These are phyloP conservation scores for Meleagris gallopavo DNA, from an alignment of 2,113 vertebrate genomes.

Conservation along the genomic window DNA sequence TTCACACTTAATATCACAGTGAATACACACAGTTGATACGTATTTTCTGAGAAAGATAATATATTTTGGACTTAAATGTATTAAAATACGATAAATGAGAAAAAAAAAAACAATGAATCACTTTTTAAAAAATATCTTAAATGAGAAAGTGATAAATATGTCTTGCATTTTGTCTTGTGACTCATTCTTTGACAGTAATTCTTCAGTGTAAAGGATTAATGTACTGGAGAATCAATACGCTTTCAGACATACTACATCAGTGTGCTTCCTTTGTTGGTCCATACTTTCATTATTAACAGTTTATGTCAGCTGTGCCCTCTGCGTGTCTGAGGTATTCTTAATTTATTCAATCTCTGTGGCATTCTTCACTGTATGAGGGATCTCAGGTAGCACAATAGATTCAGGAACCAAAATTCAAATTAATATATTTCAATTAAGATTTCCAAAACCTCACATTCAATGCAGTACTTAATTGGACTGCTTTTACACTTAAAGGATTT, in stretches of 20 bases:
- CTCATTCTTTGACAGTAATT: conserved; percentile 76
- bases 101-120: conserved; percentile 27
- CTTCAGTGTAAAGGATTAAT: conserved; percentile 73
- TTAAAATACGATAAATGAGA: conserved; percentile 21
- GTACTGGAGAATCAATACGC: conserved; percentile 76
- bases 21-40: background rate
- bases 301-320: conserved; percentile 67
- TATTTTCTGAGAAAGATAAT: background rate
- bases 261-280: conserved; percentile 64
- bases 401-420: conserved; percentile 29
- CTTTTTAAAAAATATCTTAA: background rate
- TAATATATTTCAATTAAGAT: background rate
- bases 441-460: background rate
- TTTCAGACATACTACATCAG: conserved; percentile 74
- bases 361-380: conserved; percentile 12
- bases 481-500: background rate
- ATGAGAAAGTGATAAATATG: conserved; percentile 31
- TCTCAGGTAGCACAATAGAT: conserved; percentile 33
- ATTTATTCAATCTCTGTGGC: conserved; percentile 65
- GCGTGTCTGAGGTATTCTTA: conserved; percentile 25
- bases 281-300: conserved; percentile 73
- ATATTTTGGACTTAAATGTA: background rate
- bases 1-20: background rate
- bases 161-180: conserved; percentile 68
- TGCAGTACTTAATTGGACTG: background rate